Conservation (phyloP, 1,140 invertebrate genomes). For the Neodiprion pinetum region DNA sequence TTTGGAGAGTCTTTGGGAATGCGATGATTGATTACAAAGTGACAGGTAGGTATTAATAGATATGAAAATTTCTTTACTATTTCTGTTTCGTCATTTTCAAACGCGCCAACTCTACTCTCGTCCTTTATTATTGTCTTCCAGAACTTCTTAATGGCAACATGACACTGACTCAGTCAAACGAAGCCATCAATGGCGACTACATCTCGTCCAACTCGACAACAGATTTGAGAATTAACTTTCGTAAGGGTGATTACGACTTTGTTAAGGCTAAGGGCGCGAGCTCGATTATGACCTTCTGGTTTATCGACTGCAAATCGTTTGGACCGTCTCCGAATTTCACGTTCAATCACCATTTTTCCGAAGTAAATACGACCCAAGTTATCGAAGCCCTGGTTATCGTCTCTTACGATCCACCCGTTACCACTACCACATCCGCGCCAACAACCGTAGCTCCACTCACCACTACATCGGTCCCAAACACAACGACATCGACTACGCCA, state of each 20-base stretch:
- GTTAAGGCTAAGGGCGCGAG: slow-evolving; percentile 66
- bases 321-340: slow-evolving; percentile 68
- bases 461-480: slow-evolving; percentile 31
- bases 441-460: slow-evolving; percentile 62
- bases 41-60: slow-evolving; percentile 61
- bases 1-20: slow-evolving; percentile 55
- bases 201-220: slow-evolving; percentile 68
- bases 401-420: slow-evolving; percentile 69
- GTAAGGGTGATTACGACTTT: slow-evolving; percentile 67
- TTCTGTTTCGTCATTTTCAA: slow-evolving; percentile 15
- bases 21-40: slow-evolving; percentile 63
- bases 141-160: slow-evolving; percentile 72
- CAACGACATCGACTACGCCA: slow-evolving; percentile 25
- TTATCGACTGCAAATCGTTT: slow-evolving; percentile 76
- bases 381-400: slow-evolving; percentile 75
- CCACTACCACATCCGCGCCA: slow-evolving; percentile 66
- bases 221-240: slow-evolving; percentile 66
- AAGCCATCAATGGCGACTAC: slow-evolving; percentile 63
- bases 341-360: slow-evolving; percentile 70
- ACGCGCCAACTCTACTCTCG: slow-evolving; percentile 15
- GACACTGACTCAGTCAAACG: slow-evolving; percentile 67
- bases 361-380: slow-evolving; percentile 66
- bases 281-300: slow-evolving; percentile 75
- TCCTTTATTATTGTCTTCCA: slow-evolving; percentile 44
- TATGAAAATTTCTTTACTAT: slow-evolving; percentile 14